Evolutionary conservation across 2,797 vertebrate genomes (phyloP).

Genomic region (Decapterus maruadsi): DNA sequence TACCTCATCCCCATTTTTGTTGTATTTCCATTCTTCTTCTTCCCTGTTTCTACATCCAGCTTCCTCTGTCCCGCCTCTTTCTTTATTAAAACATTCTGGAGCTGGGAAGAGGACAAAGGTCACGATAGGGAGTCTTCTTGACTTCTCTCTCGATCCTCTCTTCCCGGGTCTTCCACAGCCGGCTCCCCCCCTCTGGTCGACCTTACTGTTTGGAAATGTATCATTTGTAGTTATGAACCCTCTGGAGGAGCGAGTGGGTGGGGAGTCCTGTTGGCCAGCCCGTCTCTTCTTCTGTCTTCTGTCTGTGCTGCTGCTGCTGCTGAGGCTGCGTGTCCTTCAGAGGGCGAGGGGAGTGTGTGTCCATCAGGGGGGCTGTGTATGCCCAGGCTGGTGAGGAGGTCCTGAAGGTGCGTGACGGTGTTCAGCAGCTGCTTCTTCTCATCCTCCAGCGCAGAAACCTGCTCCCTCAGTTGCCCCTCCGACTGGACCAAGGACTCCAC

Average conservation of each 20-base stretch:
- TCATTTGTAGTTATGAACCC: slow-evolving; percentile 34
- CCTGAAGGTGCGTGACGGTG: slow-evolving; percentile 83
- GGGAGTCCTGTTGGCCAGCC: slow-evolving; percentile 11
- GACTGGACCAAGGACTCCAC: slow-evolving; percentile 74
- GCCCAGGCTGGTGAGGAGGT: slow-evolving; percentile 63
- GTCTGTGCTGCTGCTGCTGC: neutral
- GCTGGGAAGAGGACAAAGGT: slow-evolving; percentile 16
- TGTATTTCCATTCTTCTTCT: slow-evolving; percentile 9
- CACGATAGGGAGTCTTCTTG: slow-evolving; percentile 8
- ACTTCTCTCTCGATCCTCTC: slow-evolving; percentile 4
- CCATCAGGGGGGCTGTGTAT: slow-evolving; percentile 51
- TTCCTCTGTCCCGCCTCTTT: slow-evolving; percentile 16
- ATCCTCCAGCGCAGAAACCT: slow-evolving; percentile 86
- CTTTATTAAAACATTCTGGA: slow-evolving; percentile 33
- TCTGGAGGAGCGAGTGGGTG: slow-evolving; percentile 53
- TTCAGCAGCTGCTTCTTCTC: slow-evolving; percentile 87
- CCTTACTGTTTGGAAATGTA: slow-evolving; percentile 10
- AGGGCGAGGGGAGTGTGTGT: slow-evolving; percentile 19
- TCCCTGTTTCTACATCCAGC: slow-evolving; percentile 18
- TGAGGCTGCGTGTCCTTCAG: slow-evolving; percentile 5
- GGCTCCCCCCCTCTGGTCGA: neutral
- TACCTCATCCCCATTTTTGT: slow-evolving; percentile 7
- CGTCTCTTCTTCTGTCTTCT: neutral
- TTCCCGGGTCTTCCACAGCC: slow-evolving; percentile 2
- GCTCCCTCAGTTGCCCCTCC: slow-evolving; percentile 86